Conservation (phyloP, 2,113 vertebrate genomes). For the Condylura cristata region DNA sequence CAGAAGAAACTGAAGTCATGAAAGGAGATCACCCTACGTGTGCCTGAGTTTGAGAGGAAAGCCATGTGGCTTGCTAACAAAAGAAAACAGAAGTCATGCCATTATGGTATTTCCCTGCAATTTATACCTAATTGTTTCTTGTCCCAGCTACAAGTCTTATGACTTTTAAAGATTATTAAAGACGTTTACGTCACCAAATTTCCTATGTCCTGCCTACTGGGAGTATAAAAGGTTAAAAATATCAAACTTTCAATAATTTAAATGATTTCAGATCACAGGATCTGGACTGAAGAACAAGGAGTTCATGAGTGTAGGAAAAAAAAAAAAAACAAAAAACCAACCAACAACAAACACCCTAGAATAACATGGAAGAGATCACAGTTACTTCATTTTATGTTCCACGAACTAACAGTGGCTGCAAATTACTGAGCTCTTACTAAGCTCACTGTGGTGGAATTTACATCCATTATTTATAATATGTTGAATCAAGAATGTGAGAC, state of each 20-base stretch:
- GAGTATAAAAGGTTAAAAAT: slow-evolving; percentile 63
- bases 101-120: slow-evolving; percentile 81
- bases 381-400: background rate
- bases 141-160: slow-evolving; percentile 50
- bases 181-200: slow-evolving; percentile 63
- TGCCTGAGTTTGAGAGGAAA: slow-evolving; percentile 81
- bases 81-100: slow-evolving; percentile 76
- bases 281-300: slow-evolving; percentile 34
- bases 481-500: background rate
- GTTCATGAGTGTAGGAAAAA: slow-evolving; percentile 11
- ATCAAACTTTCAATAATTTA: slow-evolving; percentile 40
- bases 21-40: slow-evolving; percentile 71
- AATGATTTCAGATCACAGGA: slow-evolving; percentile 54
- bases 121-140: slow-evolving; percentile 70
- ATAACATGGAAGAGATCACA: slow-evolving; percentile 3
- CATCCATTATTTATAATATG: background rate
- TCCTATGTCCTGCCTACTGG: slow-evolving; percentile 69
- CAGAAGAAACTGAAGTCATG: slow-evolving; percentile 72
- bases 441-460: background rate
- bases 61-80: slow-evolving; percentile 66
- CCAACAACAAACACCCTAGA: background rate
- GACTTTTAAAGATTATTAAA: slow-evolving; percentile 73
- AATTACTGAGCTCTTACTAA: background rate
- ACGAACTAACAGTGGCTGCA: background rate
- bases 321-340: background rate